Conservation (phyloP, 2,888 invertebrate species). For the Melitaea athalia region DNA sequence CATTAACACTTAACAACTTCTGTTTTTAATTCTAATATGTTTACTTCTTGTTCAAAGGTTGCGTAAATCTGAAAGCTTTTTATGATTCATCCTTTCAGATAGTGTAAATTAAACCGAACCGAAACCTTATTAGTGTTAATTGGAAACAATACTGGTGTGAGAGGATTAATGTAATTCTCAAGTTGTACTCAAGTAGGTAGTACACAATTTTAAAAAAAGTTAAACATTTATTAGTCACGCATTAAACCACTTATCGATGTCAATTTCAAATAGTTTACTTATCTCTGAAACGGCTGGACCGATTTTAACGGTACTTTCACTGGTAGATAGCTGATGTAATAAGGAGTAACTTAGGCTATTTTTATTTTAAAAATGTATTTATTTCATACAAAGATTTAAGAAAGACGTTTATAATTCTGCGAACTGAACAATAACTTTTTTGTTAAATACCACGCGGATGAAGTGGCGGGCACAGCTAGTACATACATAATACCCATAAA, state of each 20-base stretch:
- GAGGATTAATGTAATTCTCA: slow-evolving; percentile 33
- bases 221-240: neutral
- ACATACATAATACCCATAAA: neutral
- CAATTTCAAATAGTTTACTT: neutral
- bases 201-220: neutral
- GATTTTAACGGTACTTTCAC: no score
- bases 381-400: no score
- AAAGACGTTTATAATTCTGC: no score
- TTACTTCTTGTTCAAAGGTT: neutral
- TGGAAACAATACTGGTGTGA: slow-evolving; percentile 38
- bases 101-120: slow-evolving; percentile 39
- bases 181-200: slow-evolving; percentile 15
- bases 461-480: no score
- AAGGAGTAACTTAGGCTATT: no score
- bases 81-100: slow-evolving; percentile 36
- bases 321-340: no score
- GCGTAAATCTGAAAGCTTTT: slow-evolving; percentile 13
- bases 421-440: no score
- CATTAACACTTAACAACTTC: neutral
- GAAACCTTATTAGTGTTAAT: slow-evolving; percentile 42
- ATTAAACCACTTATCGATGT: neutral
- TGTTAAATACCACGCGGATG: no score
- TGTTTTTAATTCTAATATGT: neutral
- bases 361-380: no score
- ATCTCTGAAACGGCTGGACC: no score